Evolutionary conservation across 2,888 invertebrate genomes (phyloP).

Genomic region (Agrenia bidenticulata): DNA sequence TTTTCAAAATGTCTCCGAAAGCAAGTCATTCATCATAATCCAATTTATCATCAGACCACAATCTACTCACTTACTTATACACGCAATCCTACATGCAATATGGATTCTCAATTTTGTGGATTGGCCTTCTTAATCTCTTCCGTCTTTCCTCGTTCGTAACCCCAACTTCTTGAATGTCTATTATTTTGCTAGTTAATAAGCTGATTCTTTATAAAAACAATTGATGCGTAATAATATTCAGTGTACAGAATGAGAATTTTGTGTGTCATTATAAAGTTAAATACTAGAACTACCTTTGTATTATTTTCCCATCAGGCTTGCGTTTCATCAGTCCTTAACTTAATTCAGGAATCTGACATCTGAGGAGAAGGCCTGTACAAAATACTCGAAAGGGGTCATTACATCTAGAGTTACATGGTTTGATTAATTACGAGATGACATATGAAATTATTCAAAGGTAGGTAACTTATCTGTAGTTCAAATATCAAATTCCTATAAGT

Average conservation of each 20-base stretch:
- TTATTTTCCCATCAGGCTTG: too few species aligned
- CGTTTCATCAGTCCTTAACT: too few species aligned
- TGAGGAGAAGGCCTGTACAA: too few species aligned
- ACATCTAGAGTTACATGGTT: not conserved
- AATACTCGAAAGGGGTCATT: not conserved
- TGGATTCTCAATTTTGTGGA: too few species aligned
- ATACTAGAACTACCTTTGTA: too few species aligned
- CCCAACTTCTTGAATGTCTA: not conserved
- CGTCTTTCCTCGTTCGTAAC: not conserved
- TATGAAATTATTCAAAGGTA: not conserved
- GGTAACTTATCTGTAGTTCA: not conserved
- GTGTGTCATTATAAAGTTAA: too few species aligned
- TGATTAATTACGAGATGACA: conserved; percentile 6
- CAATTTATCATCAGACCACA: not conserved
- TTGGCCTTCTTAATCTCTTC: too few species aligned
- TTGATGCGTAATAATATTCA: too few species aligned
- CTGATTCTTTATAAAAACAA: too few species aligned
- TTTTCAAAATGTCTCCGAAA: not conserved
- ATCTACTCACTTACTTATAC: not conserved
- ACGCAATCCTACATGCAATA: not conserved
- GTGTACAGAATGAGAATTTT: too few species aligned
- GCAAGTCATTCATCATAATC: conserved; percentile 2
- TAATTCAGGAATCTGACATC: too few species aligned
- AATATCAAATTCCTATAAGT: not conserved
- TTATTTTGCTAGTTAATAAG: too few species aligned